phyloP scores from a whole-genome alignment of 30 jellyfish, hydroid and myxozoan genomes.

The Aurelia coerulea region DNA sequence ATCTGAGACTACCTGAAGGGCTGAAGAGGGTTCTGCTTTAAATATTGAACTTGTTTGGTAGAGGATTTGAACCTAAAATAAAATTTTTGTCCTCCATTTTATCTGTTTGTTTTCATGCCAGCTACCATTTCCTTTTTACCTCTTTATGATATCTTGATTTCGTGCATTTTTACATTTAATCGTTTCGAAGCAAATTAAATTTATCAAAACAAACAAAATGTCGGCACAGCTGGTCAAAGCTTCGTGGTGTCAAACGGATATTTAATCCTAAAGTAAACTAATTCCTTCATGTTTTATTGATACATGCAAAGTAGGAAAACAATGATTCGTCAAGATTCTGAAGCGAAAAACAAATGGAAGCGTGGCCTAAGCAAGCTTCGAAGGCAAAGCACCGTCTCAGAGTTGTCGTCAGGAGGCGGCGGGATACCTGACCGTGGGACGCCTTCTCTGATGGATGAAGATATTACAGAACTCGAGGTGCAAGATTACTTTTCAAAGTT shows the following conservation, averaged over 20 bases:
- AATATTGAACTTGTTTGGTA: too few relatives aligned
- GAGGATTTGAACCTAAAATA: too few relatives aligned
- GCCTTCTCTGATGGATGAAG: slow-evolving; percentile 56
- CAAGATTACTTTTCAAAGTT: slow-evolving; percentile 60
- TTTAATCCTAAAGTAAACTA: slow-evolving; percentile 4
- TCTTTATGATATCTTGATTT: not conserved
- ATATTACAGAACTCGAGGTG: slow-evolving; percentile 36
- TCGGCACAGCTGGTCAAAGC: not conserved
- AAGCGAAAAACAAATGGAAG: slow-evolving; percentile 70
- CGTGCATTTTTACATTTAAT: slow-evolving; percentile 4
- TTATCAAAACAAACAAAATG: not conserved
- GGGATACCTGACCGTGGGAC: not conserved
- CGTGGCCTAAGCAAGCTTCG: slow-evolving; percentile 71
- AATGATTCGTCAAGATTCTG: slow-evolving; percentile 32
- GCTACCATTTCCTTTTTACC: slow-evolving; percentile 5
- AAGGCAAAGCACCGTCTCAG: slow-evolving; percentile 59
- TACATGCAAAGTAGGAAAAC: slow-evolving; percentile 30
- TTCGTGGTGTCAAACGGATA: not conserved
- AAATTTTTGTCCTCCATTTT: too few relatives aligned
- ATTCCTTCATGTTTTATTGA: slow-evolving; percentile 29
- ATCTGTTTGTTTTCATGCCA: not conserved
- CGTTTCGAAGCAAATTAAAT: not conserved
- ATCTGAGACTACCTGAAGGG: too few relatives aligned
- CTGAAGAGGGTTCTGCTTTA: too few relatives aligned
- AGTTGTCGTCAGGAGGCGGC: slow-evolving; percentile 19